phyloP scores from a whole-genome alignment of 2,888 invertebrate species.

The Nomada lathburiana region DNA sequence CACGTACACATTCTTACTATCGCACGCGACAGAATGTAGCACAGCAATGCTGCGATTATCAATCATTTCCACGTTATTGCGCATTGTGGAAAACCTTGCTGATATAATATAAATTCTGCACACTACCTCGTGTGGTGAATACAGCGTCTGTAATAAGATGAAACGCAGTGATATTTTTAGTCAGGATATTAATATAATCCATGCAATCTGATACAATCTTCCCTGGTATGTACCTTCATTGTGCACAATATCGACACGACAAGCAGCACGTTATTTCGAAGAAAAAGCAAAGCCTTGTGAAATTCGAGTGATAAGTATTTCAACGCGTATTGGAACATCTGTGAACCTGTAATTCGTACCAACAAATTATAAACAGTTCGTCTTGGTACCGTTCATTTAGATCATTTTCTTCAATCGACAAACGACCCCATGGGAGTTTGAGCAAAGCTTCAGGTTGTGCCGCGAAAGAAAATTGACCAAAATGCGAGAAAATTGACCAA shows the following conservation, averaged over 20 bases:
- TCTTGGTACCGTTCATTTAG: neutral
- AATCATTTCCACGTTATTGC: slow-evolving; percentile 30
- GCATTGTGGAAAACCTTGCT: neutral
- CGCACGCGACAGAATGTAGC: neutral
- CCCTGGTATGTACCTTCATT: slow-evolving; percentile 1
- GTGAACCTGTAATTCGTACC: neutral
- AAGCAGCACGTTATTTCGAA: neutral
- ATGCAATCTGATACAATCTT: slow-evolving; percentile 43
- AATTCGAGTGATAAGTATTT: neutral
- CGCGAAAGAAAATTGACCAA: slow-evolving; percentile 24
- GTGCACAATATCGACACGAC: slow-evolving; percentile 1
- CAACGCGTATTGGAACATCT: no score
- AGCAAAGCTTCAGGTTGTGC: neutral
- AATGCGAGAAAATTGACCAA: slow-evolving; percentile 31
- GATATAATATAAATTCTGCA: slow-evolving; percentile 23
- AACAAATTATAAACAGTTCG: neutral
- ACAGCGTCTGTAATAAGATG: slow-evolving; percentile 51
- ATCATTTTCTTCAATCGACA: slow-evolving; percentile 18
- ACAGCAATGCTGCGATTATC: neutral
- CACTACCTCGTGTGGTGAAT: slow-evolving; percentile 32
- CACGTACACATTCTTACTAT: no score
- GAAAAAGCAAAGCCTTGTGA: neutral
- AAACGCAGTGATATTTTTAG: slow-evolving; percentile 51
- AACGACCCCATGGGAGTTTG: neutral
- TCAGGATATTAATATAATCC: slow-evolving; percentile 50